Conservation (phyloP, 2,113 vertebrate genomes). For the Pterophyllum scalare region DNA sequence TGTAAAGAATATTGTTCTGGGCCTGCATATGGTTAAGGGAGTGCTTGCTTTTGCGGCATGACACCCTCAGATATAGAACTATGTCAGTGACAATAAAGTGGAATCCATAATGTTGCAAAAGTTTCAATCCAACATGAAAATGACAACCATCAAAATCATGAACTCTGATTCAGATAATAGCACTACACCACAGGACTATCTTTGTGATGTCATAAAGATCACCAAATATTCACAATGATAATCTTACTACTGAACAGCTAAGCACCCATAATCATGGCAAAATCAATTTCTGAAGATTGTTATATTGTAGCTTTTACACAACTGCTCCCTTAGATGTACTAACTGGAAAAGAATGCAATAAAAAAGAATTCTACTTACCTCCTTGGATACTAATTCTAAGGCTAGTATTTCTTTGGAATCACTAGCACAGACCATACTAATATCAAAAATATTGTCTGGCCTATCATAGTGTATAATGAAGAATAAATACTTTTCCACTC, state of each 20-base stretch:
- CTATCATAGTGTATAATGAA: background rate
- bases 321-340: background rate
- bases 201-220: background rate
- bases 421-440: background rate
- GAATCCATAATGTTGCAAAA: background rate
- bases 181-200: background rate
- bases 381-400: background rate
- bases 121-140: background rate
- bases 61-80: background rate
- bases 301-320: background rate
- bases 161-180: slow-evolving; percentile 9
- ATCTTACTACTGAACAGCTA: background rate
- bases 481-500: slow-evolving; percentile 6
- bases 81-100: background rate
- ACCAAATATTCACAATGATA: background rate
- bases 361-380: background rate
- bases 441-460: background rate
- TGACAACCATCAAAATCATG: slow-evolving; percentile 14
- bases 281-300: background rate
- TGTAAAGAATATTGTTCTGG: slow-evolving; percentile 9
- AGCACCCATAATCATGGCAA: background rate
- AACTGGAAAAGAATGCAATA: background rate
- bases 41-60: background rate
- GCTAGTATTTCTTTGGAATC: background rate
- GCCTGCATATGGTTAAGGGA: background rate